These are phyloP conservation scores for Drosophila pegasa DNA, from an alignment of 2,888 invertebrate genomes.

Conservation along the genomic window DNA sequence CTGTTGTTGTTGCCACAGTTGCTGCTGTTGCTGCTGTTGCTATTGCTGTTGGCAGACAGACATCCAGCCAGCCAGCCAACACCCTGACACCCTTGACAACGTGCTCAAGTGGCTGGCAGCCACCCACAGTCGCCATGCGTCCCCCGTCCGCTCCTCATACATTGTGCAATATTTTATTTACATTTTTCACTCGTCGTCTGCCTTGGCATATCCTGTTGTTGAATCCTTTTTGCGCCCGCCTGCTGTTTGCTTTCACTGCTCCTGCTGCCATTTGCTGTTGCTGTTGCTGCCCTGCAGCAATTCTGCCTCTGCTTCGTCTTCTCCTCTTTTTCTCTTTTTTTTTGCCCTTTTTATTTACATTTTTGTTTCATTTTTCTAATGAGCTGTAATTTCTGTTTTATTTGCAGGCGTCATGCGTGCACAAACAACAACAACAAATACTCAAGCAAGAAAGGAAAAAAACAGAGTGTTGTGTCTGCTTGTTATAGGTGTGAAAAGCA, in stretches of 20 bases:
- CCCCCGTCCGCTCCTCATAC: constrained; percentile 29
- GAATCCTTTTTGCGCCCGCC: constrained; percentile 75
- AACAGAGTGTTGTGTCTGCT: constrained; percentile 36
- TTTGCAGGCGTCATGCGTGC: constrained; percentile 79
- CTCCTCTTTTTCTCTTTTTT: constrained; percentile 11
- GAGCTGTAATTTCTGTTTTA: constrained; percentile 82
- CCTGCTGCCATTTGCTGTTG: constrained; percentile 13
- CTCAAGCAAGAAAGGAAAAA: constrained; percentile 17
- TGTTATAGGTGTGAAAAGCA: constrained; percentile 71
- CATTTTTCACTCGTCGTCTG: constrained; percentile 78
- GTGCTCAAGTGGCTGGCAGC: constrained; percentile 74
- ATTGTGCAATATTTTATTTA: constrained; percentile 76
- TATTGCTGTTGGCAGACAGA: constrained; percentile 51
- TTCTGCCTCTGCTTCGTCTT: constrained; percentile 22
- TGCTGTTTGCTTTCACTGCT: constrained; percentile 69
- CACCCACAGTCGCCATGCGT: constrained; percentile 5
- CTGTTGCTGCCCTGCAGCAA: constrained; percentile 35
- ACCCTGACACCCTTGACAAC: constrained; percentile 69
- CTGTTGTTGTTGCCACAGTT: constrained; percentile 42
- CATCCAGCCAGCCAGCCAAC: constrained; percentile 35
- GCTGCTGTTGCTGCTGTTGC: constrained; percentile 32
- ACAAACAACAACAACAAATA: constrained; percentile 59
- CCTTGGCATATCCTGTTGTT: constrained; percentile 67
- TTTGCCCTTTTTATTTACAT: constrained; percentile 70
- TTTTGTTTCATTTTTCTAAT: constrained; percentile 82